phyloP scores from a whole-genome alignment of 2,797 vertebrate genomes.

The Peromyscus eremicus region DNA sequence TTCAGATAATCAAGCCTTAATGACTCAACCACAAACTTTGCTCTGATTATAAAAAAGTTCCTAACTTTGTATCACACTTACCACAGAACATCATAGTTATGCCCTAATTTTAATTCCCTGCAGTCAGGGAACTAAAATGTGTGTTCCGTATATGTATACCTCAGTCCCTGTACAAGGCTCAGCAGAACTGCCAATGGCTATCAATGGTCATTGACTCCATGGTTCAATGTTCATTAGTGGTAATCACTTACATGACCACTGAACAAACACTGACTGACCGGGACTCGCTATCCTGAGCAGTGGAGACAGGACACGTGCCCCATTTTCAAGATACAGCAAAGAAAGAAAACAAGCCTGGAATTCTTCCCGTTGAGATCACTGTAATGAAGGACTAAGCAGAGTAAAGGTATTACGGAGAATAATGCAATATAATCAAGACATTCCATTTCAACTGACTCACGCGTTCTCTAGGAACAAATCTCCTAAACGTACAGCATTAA shows the following conservation, averaged over 20 bases:
- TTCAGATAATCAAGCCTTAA: background rate
- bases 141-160: background rate
- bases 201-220: background rate
- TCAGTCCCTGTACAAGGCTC: background rate
- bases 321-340: background rate
- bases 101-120: background rate
- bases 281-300: background rate
- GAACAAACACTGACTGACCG: background rate
- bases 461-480: background rate
- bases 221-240: too few relatives aligned
- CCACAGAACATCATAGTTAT: background rate
- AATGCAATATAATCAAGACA: background rate
- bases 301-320: background rate
- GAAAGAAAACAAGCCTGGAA: background rate
- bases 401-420: background rate
- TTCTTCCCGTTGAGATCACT: background rate
- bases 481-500: background rate
- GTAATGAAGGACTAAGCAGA: background rate
- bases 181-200: background rate
- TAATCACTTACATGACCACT: background rate
- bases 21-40: background rate
- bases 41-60: background rate
- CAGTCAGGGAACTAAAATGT: background rate
- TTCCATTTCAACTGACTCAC: background rate
- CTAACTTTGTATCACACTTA: background rate